Percentiles rank a stretch among this genome's conserved stretches.
These are phyloP conservation scores for Botia kubotai DNA, from an alignment of 2,797 vertebrate genomes.

Conservation along the genomic window DNA sequence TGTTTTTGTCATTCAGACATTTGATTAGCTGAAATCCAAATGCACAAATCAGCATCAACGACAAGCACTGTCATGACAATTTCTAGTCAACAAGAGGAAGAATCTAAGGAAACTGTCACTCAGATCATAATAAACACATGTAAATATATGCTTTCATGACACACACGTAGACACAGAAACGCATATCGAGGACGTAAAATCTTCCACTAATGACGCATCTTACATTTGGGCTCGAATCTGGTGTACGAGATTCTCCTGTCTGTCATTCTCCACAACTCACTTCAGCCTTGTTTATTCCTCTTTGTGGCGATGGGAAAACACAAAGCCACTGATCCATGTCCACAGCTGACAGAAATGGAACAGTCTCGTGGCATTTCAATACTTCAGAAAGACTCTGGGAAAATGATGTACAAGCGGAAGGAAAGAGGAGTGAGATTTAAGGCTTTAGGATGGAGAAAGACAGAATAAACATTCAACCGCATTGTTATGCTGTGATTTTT, in stretches of 20 bases:
- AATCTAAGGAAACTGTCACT: neutral
- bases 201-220: slow-evolving; percentile 9
- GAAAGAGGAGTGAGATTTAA: neutral
- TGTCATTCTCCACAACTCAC: slow-evolving; percentile 31
- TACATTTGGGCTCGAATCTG: slow-evolving; percentile 3
- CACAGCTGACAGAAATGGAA: slow-evolving; percentile 53
- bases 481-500: neutral
- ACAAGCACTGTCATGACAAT: neutral
- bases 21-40: neutral
- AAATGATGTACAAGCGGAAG: neutral
- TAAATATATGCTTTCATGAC: slow-evolving; percentile 12
- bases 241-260: slow-evolving; percentile 2
- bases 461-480: slow-evolving; percentile 7
- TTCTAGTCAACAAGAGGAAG: neutral
- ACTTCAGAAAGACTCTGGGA: slow-evolving; percentile 1
- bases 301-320: slow-evolving; percentile 28
- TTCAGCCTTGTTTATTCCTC: slow-evolving; percentile 29
- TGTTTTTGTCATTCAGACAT: neutral
- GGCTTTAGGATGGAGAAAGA: neutral
- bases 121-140: slow-evolving; percentile 18
- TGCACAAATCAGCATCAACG: neutral
- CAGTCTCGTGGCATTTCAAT: slow-evolving; percentile 19
- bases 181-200: slow-evolving; percentile 21
- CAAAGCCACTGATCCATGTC: slow-evolving; percentile 16
- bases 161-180: slow-evolving; percentile 16